Evolutionary conservation across 1,140 invertebrate species (phyloP).

Genomic region (Pogonomyrmex californicus): DNA sequence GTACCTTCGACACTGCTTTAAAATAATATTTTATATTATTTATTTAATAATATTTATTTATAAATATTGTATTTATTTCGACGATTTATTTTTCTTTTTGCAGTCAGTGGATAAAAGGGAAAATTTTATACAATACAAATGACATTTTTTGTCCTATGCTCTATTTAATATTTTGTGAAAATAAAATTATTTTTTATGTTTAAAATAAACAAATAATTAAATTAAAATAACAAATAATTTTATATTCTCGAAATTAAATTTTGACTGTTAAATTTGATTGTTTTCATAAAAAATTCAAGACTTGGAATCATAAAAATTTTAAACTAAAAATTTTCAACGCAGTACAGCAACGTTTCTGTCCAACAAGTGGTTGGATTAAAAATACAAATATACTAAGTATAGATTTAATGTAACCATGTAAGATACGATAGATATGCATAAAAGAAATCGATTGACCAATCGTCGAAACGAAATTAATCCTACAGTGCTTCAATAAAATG

Average conservation of each 20-base stretch:
- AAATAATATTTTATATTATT: conserved; percentile 14
- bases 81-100: not conserved
- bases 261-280: not conserved
- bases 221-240: not conserved
- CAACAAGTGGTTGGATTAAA: conserved; percentile 67
- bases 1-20: not conserved
- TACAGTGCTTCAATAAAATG: conserved; percentile 27
- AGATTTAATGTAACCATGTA: conserved; percentile 30
- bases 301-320: not conserved
- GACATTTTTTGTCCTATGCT: not conserved
- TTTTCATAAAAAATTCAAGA: not conserved
- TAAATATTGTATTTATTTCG: not conserved
- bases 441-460: conserved; percentile 46
- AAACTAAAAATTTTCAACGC: conserved; percentile 22
- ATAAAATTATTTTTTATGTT: not conserved
- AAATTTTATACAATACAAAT: not conserved
- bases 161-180: not conserved
- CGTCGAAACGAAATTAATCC: conserved; percentile 56
- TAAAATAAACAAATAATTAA: not conserved
- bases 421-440: conserved; percentile 12
- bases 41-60: not conserved
- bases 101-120: not conserved
- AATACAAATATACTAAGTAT: not conserved
- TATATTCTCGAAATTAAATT: not conserved
- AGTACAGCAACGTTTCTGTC: conserved; percentile 40